Evolutionary conservation across 1,140 invertebrate genomes (phyloP).

Genomic region (Aphelenchoides besseyi): DNA sequence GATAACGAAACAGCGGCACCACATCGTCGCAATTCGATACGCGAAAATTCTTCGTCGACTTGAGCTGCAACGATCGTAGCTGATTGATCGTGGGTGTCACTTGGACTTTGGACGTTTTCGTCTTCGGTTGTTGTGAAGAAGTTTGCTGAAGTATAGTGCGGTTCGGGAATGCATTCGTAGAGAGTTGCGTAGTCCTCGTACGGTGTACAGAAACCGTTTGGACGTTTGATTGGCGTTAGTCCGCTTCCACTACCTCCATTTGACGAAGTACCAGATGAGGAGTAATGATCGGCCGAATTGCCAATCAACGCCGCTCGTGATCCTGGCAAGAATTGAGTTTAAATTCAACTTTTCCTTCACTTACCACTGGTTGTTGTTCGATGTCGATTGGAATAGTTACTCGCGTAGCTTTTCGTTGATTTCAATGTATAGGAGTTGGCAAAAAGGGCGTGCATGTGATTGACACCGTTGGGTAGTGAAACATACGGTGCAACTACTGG

Average conservation of each 20-base stretch:
- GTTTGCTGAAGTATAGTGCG: slow-evolving; percentile 12
- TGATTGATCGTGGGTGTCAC: slow-evolving; percentile 25
- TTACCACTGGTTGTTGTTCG: slow-evolving; percentile 1
- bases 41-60: slow-evolving; percentile 43
- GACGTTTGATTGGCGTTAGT: slow-evolving; percentile 16
- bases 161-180: slow-evolving; percentile 46
- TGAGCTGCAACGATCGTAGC: slow-evolving; percentile 54
- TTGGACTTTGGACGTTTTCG: neutral
- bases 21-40: slow-evolving; percentile 48
- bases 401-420: slow-evolving; percentile 53
- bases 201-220: slow-evolving; percentile 6
- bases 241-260: slow-evolving; percentile 40
- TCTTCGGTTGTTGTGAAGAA: slow-evolving; percentile 25
- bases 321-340: slow-evolving; percentile 37
- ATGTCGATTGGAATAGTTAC: slow-evolving; percentile 47
- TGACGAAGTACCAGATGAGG: slow-evolving; percentile 54
- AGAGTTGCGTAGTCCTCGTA: slow-evolving; percentile 53
- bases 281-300: slow-evolving; percentile 40
- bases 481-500: slow-evolving; percentile 1
- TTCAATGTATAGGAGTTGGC: slow-evolving; percentile 41
- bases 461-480: neutral
- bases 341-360: neutral
- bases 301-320: slow-evolving; percentile 54
- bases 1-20: slow-evolving; percentile 45
- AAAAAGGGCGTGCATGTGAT: slow-evolving; percentile 18